A percentile compares a stretch with the other conserved stretches of the same genome.
Evolutionary conservation across 2,888 invertebrate species (phyloP).

Genomic region (Candidula unifasciata): DNA sequence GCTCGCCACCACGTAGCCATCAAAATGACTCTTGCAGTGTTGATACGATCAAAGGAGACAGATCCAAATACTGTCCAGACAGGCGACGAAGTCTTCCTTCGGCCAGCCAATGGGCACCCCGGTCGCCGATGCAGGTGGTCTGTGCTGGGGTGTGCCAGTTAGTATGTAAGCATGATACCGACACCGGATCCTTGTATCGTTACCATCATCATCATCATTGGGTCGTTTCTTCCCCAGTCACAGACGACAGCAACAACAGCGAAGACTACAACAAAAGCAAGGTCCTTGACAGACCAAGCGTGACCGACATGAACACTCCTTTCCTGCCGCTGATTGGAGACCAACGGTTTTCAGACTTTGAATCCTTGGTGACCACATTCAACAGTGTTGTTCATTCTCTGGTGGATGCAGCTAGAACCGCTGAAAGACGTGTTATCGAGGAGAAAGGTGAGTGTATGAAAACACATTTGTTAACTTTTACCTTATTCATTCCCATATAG

Average conservation of each 20-base stretch:
- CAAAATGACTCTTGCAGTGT: too few species aligned
- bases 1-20: too few species aligned
- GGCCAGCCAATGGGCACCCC: too few species aligned
- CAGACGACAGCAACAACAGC: slow-evolving; percentile 27
- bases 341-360: slow-evolving; percentile 30
- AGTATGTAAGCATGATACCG: too few species aligned
- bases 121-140: too few species aligned
- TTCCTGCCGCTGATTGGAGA: not conserved
- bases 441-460: slow-evolving; percentile 30
- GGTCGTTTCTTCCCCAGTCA: not conserved
- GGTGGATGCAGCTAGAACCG: slow-evolving; percentile 29
- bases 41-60: too few species aligned
- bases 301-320: not conserved
- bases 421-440: slow-evolving; percentile 16
- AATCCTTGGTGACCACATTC: slow-evolving; percentile 29
- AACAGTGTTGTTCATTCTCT: slow-evolving; percentile 28
- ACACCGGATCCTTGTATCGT: not conserved
- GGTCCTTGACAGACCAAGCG: not conserved
- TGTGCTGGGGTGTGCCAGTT: too few species aligned
- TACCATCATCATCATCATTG: not conserved
- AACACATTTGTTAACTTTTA: too few species aligned
- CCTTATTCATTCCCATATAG: too few species aligned
- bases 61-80: too few species aligned
- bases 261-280: not conserved
- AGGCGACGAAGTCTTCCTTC: too few species aligned